phyloP scores from a whole-genome alignment of 2,113 vertebrate species.

The Brienomyrus brachyistius region DNA sequence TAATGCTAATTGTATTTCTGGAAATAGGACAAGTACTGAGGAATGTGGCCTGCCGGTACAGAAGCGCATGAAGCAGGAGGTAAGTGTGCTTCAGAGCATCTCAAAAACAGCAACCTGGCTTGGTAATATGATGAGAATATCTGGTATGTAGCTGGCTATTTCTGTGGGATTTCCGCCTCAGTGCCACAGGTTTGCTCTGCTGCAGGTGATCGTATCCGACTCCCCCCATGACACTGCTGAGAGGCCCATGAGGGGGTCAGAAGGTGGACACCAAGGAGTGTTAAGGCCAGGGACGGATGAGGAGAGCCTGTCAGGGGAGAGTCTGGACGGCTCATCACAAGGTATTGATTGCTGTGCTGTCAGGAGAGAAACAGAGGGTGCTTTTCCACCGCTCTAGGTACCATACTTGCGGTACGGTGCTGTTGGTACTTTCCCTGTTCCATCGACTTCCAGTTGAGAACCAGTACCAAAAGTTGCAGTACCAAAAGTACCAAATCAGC shows the following conservation, averaged over 20 bases:
- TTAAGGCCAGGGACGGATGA: slow-evolving; percentile 64
- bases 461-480: not conserved
- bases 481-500: not conserved
- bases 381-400: not conserved
- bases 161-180: rapidly evolving
- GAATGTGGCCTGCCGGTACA: slow-evolving; percentile 47
- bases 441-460: not conserved
- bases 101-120: not conserved
- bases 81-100: slow-evolving; percentile 39
- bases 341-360: slow-evolving; percentile 54
- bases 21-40: slow-evolving; percentile 63
- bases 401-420: not conserved
- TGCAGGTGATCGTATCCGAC: slow-evolving; percentile 50
- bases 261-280: slow-evolving; percentile 49
- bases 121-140: not conserved
- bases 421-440: not conserved
- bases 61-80: slow-evolving; percentile 85
- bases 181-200: not conserved
- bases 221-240: slow-evolving; percentile 34
- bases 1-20: slow-evolving; percentile 12
- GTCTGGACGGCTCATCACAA: slow-evolving; percentile 75
- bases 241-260: slow-evolving; percentile 38
- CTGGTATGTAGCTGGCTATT: not conserved
- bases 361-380: not conserved
- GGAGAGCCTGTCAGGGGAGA: slow-evolving; percentile 81